phyloP scores from a whole-genome alignment of 1,140 invertebrate species.

The Drosophila prosaltans region DNA sequence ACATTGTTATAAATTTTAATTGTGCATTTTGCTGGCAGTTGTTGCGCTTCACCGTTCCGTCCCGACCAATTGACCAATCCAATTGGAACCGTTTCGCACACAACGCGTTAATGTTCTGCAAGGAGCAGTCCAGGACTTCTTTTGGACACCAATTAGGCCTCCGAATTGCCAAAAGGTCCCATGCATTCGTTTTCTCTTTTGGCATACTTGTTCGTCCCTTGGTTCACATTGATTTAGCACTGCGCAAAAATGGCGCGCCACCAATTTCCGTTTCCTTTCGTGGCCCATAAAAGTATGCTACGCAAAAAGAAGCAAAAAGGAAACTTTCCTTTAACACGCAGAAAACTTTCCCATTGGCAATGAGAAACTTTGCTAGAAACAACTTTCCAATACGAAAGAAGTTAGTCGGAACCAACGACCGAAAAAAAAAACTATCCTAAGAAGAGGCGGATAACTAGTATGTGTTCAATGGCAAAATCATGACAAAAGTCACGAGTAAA shows the following conservation, averaged over 20 bases:
- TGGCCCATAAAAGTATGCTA: slow-evolving; percentile 48
- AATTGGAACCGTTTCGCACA: slow-evolving; percentile 42
- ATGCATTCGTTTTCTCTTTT: slow-evolving; percentile 5
- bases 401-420: neutral
- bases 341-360: slow-evolving; percentile 46
- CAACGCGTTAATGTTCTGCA: slow-evolving; percentile 66
- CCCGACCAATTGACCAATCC: neutral
- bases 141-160: slow-evolving; percentile 67
- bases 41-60: neutral
- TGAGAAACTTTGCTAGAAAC: slow-evolving; percentile 23
- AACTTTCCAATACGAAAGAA: neutral
- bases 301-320: slow-evolving; percentile 31
- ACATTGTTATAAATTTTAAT: slow-evolving; percentile 79
- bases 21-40: slow-evolving; percentile 31
- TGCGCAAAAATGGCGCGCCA: slow-evolving; percentile 46
- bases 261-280: slow-evolving; percentile 44
- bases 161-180: slow-evolving; percentile 24
- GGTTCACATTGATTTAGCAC: slow-evolving; percentile 58
- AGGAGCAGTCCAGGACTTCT: slow-evolving; percentile 34
- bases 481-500: slow-evolving; percentile 1
- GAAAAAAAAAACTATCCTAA: slow-evolving; percentile 1
- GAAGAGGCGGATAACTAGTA: neutral
- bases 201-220: slow-evolving; percentile 7
- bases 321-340: slow-evolving; percentile 41
- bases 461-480: slow-evolving; percentile 12